Base-by-base conservation (phyloP, 2,113 vertebrate species). In the Ammodytes marinus region DNA sequence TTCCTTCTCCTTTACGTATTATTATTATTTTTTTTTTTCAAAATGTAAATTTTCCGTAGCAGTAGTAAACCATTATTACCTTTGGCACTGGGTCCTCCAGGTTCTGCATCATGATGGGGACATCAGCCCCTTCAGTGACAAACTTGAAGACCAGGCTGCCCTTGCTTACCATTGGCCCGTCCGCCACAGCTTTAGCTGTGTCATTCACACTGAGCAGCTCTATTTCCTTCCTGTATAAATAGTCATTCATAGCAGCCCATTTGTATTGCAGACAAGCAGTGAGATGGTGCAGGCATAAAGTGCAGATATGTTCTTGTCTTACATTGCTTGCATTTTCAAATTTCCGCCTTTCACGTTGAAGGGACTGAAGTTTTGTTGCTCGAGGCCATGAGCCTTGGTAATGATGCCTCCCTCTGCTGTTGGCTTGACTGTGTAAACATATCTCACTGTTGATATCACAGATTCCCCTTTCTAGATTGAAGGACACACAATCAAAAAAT, bases 341-440 rank as follows among this genome's bases (percentile, higher is more conserved):
- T 47, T 93, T 35, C 95, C 95, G 0, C 87, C 89, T 68, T 95
- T 96, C 65, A 96, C 93, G 27, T 95, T 95, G 82, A 95, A 95
- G 40, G 94, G 89, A 10, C 85, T 93, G 86, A 95, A 94, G 35
- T 87, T 77, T 57, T 95, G 95, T 19, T 19, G 79, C 83, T 96
- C 95, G 27, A 92, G 74, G 17, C 87, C 88, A 2, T 86, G 84
- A 13, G 93, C 94, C 42, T 73, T 88, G 53, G 91, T 94, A 55
- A 96, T 93, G 69, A 94, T 67, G 61, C 93, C 94, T 55, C 93
- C 93, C 5, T 92, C 88, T 52, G 35, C 77, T 15, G 83, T 86
- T 39, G 92, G 89, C 61, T 89, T 93, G 58, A 96, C 74, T 6
- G 91, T 94, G 85, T 94, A 95, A 50, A 86, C 64, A 77, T 95